phyloP scores from a whole-genome alignment of 2,888 invertebrate genomes.

The Erebia epiphron region DNA sequence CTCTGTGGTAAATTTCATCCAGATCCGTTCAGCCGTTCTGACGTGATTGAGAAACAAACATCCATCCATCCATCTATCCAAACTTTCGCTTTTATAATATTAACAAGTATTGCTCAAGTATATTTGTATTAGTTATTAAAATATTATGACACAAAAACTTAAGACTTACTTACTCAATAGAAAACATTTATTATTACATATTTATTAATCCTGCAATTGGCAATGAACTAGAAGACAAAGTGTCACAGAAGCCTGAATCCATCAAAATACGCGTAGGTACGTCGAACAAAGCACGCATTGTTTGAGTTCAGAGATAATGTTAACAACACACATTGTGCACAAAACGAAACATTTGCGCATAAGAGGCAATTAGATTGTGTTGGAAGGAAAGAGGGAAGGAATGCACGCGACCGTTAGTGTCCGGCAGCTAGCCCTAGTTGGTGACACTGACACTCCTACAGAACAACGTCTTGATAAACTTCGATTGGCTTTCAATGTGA shows the following conservation, averaged over 20 bases:
- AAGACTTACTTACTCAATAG: no score
- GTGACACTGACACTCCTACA: constrained; percentile 59
- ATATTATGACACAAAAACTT: no score
- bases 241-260: constrained; percentile 2
- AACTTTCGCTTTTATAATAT: no score
- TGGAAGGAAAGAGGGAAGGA: constrained; percentile 59
- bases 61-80: no score
- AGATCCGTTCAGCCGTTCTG: no score
- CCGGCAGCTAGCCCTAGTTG: constrained; percentile 63
- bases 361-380: constrained; percentile 69
- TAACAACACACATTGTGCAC: constrained; percentile 1
- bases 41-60: no score
- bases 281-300: constrained; percentile 14
- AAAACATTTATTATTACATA: no score
- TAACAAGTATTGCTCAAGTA: no score
- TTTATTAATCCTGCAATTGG: neutral
- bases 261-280: constrained; percentile 1
- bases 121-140: no score
- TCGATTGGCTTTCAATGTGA: constrained; percentile 9
- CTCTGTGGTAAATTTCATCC: no score
- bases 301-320: constrained; percentile 39
- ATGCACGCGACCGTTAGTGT: constrained; percentile 78
- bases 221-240: neutral
- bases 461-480: constrained; percentile 34
- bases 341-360: constrained; percentile 47